Evolutionary conservation across 2,888 invertebrate species (phyloP), one percentile per base, ranked within the genome.

Genomic region (Polymixis lichenea): DNA sequence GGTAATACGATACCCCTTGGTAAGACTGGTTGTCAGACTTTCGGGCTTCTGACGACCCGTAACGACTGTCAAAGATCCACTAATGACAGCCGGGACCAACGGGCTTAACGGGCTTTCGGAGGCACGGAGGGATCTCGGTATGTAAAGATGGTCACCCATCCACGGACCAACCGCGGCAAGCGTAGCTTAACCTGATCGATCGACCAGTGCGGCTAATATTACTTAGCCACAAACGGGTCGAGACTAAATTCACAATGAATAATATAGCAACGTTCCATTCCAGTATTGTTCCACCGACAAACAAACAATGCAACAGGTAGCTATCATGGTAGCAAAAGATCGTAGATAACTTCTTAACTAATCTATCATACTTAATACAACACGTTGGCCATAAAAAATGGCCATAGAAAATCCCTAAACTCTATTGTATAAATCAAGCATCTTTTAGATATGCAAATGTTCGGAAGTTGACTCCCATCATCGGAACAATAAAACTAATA

Each of bases 401-500:
- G 17, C 69, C 38, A 53, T 76, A 78, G 38, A 58, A 78, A 75
- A 75, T 72, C 77, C 66, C 77, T 75, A 70, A 76, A 58, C 61
- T 43, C 77, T 46, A 69, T 86, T 80, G 83, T 83, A 80, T 86
- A 83, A 86, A 86, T 77, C 70, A 86, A 65, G 17, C 56, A 67
- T 68, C 69, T 75, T 49, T 73, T 69, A 60, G 28, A 67, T 85
- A 87, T 86, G 84, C 64, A 72, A 84, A 87, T 84, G 28, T 77
- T 78, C 86, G 70, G 86, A 77, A 86, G 86, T 84, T 72, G 64
- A 68, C 65, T 67, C 68, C 80, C 32, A 82, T 82, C 66, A 75
- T 72, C 75, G 60, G 43, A 86, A 87, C 82, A 84, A 86, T 84
- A 82, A 82, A 70, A 74, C 60, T 73, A 82, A 78, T 74, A 78